phyloP scores from a whole-genome alignment of 23 tunicate genomes.

The Clavelina lepadiformis region DNA sequence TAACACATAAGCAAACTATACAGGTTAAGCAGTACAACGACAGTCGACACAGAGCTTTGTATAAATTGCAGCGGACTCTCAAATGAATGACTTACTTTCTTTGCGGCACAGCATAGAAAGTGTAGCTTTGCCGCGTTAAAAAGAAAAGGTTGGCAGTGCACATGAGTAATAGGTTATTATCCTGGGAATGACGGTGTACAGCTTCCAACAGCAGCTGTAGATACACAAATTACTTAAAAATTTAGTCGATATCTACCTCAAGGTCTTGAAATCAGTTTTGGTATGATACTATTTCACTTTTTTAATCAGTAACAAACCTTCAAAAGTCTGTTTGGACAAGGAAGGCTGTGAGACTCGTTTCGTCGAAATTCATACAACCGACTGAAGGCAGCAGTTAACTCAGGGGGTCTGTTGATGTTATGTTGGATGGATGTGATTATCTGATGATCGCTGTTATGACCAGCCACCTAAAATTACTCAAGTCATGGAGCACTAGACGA shows the following conservation, averaged over 20 bases:
- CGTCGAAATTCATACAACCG: constrained; percentile 13
- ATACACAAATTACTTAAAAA: no score
- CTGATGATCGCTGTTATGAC: constrained; percentile 29
- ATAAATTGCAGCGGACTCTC: not conserved
- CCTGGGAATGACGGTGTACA: constrained; percentile 4
- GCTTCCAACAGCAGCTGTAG: constrained; percentile 17
- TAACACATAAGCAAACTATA: not conserved
- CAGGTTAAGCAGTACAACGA: not conserved
- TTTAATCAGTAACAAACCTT: not conserved
- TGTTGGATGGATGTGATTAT: constrained; percentile 19
- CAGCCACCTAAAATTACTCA: constrained; percentile 15
- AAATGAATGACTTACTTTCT: constrained; percentile 9
- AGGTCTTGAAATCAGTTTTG: not conserved
- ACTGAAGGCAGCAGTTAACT: constrained; percentile 12
- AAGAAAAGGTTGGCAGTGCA: constrained; percentile 43
- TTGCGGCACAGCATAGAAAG: constrained; percentile 4
- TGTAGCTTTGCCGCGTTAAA: constrained; percentile 14
- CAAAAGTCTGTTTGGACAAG: constrained; percentile 26
- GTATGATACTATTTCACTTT: not conserved
- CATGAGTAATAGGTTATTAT: constrained; percentile 2
- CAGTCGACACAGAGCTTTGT: not conserved
- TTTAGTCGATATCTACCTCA: no score
- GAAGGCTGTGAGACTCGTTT: constrained; percentile 11
- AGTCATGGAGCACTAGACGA: no score
- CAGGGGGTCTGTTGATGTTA: constrained; percentile 7